Evolutionary conservation across 1,140 invertebrate species (phyloP).

Genomic region (Saccostrea echinata): DNA sequence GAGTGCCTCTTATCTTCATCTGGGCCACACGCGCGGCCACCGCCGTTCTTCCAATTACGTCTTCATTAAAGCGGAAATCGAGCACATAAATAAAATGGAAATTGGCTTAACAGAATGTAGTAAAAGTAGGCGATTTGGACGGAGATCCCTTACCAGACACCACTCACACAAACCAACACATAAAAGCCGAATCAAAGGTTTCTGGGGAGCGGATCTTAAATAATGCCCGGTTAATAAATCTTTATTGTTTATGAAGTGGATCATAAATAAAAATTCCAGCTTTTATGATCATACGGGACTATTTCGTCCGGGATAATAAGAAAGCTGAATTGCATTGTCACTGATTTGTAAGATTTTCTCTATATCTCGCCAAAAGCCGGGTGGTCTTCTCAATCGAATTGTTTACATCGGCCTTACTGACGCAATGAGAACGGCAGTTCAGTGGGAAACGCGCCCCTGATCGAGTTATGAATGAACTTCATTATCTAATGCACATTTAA

Average conservation of each 20-base stretch:
- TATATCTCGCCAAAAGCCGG: slow-evolving; percentile 3
- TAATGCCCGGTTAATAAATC: neutral
- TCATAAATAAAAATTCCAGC: neutral
- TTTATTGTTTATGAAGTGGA: neutral
- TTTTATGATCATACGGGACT: neutral
- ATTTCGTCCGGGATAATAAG: neutral
- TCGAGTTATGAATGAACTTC: slow-evolving; percentile 36
- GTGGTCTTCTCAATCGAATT: slow-evolving; percentile 13
- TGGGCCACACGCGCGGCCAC: slow-evolving; percentile 23
- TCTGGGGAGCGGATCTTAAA: neutral
- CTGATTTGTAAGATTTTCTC: neutral
- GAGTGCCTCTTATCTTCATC: slow-evolving; percentile 21
- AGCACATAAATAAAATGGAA: slow-evolving; percentile 37
- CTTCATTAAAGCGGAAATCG: slow-evolving; percentile 36
- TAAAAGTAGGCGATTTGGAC: slow-evolving; percentile 31
- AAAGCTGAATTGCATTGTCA: no score
- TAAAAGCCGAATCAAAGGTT: neutral
- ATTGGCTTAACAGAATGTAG: slow-evolving; percentile 36
- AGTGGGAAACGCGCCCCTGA: neutral
- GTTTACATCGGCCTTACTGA: slow-evolving; percentile 8
- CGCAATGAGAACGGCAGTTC: neutral
- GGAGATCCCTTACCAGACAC: slow-evolving; percentile 1
- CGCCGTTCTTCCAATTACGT: slow-evolving; percentile 23
- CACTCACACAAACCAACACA: slow-evolving; percentile 30
- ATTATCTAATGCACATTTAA: slow-evolving; percentile 37